Conservation (phyloP, 2,797 vertebrate species). For the Danio albolineatus region DNA sequence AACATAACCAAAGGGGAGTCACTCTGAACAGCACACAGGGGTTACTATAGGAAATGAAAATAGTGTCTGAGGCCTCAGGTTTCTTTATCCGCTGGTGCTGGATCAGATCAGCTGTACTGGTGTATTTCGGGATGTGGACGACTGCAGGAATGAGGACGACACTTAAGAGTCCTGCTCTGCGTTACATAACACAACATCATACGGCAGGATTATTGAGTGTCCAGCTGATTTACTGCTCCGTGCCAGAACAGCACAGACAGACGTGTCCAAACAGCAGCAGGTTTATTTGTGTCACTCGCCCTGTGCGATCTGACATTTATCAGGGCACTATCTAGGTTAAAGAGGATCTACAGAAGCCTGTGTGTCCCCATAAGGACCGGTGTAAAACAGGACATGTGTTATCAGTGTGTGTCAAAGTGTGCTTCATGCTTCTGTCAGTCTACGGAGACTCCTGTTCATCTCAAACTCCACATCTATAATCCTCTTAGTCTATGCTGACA, state of each 20-base stretch:
- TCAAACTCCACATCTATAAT: no score
- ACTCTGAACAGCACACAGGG: no score
- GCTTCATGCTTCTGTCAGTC: no score
- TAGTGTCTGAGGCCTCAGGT: no score
- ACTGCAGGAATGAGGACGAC: background rate
- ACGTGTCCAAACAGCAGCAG: slow-evolving; percentile 8
- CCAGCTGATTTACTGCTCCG: slow-evolving; percentile 7
- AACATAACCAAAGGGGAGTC: no score
- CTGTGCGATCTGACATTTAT: slow-evolving; percentile 30
- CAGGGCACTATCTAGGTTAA: slow-evolving; percentile 2
- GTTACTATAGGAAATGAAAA: no score
- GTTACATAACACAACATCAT: slow-evolving; percentile 41
- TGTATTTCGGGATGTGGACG: slow-evolving; percentile 51
- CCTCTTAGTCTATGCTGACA: no score
- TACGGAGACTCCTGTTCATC: no score
- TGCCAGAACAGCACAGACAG: background rate
- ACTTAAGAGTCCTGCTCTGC: background rate
- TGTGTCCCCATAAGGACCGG: no score
- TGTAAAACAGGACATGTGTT: no score
- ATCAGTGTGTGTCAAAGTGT: no score
- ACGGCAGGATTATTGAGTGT: background rate
- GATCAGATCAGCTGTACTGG: background rate
- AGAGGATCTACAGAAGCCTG: background rate
- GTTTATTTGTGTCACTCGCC: slow-evolving; percentile 11
- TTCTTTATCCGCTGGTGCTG: slow-evolving; percentile 17